Percentiles rank a stretch among this genome's conserved stretches.
phyloP scores from a whole-genome alignment of 2,888 invertebrate species.

The Drosophila peninsularis region DNA sequence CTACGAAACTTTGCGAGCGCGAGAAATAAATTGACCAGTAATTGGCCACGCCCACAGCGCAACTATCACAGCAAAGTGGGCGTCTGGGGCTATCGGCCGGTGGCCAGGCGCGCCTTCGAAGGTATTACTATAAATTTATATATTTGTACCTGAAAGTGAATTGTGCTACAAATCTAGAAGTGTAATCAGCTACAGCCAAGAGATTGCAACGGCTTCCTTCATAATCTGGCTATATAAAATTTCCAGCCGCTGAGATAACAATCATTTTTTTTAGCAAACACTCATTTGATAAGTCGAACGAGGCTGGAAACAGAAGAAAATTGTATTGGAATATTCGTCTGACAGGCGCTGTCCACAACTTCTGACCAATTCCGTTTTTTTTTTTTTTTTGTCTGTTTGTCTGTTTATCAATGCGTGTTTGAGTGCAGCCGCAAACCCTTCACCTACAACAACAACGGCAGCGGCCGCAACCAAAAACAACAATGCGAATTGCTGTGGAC shows the following conservation, averaged over 20 bases:
- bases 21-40: constrained; percentile 33
- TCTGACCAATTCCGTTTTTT: constrained; percentile 1
- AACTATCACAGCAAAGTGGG: constrained; percentile 82
- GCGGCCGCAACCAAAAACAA: constrained; percentile 20
- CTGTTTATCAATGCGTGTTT: constrained; percentile 46
- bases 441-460: constrained; percentile 26
- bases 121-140: constrained; percentile 62
- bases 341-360: constrained; percentile 8
- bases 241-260: constrained; percentile 63
- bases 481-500: constrained; percentile 46
- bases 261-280: constrained; percentile 40
- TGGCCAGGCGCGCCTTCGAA: constrained; percentile 73
- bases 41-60: constrained; percentile 42
- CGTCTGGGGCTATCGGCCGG: constrained; percentile 83
- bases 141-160: constrained; percentile 32
- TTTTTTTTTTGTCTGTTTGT: constrained; percentile 2
- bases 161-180: constrained; percentile 18
- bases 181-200: constrained; percentile 32
- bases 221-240: constrained; percentile 50
- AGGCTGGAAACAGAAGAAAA: too few relatives aligned
- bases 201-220: constrained; percentile 39
- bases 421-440: constrained; percentile 47
- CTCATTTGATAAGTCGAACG: constrained; percentile 55
- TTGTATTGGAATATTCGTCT: constrained; percentile 15
- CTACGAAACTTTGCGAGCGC: constrained; percentile 53